These are phyloP conservation scores for Apamea sordens DNA, from an alignment of 2,888 invertebrate species.

Conservation along the genomic window DNA sequence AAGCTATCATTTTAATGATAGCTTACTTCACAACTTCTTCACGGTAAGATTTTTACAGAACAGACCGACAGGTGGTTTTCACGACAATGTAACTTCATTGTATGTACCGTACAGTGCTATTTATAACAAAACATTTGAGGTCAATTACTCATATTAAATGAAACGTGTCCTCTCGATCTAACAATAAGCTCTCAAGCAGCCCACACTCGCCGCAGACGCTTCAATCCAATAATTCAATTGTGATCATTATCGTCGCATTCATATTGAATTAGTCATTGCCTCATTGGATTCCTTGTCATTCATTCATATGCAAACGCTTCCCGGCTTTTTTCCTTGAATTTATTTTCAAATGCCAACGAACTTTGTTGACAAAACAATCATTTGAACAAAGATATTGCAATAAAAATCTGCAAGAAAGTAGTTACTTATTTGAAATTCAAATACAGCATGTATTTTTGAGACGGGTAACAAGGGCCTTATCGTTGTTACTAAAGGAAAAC, in stretches of 20 bases:
- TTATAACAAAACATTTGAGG: slow-evolving; percentile 20
- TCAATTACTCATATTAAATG: slow-evolving; percentile 26
- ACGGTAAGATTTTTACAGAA: not conserved
- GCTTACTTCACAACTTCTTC: not conserved
- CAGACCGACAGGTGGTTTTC: not conserved
- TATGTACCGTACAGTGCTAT: slow-evolving; percentile 18
- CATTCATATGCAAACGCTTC: slow-evolving; percentile 46
- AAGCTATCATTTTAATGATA: too few relatives aligned
- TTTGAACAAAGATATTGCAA: not conserved
- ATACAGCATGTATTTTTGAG: not conserved
- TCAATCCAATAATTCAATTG: slow-evolving; percentile 61
- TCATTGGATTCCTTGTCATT: slow-evolving; percentile 40
- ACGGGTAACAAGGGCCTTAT: not conserved
- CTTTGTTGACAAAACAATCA: slow-evolving; percentile 13
- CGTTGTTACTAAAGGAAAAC: not conserved
- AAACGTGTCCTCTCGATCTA: slow-evolving; percentile 20
- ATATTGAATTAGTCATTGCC: slow-evolving; percentile 58
- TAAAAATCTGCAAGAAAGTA: not conserved
- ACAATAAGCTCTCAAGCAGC: slow-evolving; percentile 38
- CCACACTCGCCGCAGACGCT: slow-evolving; percentile 28
- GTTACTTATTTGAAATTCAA: not conserved
- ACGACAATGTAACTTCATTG: not conserved
- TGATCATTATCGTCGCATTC: slow-evolving; percentile 48
- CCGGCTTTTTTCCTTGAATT: slow-evolving; percentile 29
- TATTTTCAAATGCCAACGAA: slow-evolving; percentile 36